Evolutionary conservation across 2,797 vertebrate species (phyloP).

Genomic region (Acrossocheilus fasciatus): DNA sequence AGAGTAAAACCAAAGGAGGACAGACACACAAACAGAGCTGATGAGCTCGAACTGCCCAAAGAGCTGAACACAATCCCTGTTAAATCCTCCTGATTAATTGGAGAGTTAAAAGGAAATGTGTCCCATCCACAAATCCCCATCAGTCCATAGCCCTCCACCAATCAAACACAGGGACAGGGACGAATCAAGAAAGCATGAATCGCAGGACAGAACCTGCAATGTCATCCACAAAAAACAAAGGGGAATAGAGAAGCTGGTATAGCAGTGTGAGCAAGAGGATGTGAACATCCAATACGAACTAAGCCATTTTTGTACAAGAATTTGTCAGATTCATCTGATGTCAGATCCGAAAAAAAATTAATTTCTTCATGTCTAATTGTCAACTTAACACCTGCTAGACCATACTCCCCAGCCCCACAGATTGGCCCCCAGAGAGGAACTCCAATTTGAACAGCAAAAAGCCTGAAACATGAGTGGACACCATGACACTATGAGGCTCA

Average conservation of each 20-base stretch:
- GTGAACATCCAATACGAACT: neutral
- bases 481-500: slow-evolving; percentile 71
- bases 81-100: slow-evolving; percentile 52
- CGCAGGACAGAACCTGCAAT: slow-evolving; percentile 69
- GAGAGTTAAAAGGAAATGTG: slow-evolving; percentile 58
- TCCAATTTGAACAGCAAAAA: slow-evolving; percentile 71
- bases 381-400: slow-evolving; percentile 66
- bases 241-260: slow-evolving; percentile 72
- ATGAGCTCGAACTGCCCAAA: neutral
- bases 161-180: slow-evolving; percentile 56
- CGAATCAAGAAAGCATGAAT: slow-evolving; percentile 60
- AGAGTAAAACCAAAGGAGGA: slow-evolving; percentile 54
- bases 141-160: slow-evolving; percentile 47
- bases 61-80: slow-evolving; percentile 53
- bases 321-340: neutral
- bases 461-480: slow-evolving; percentile 82
- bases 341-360: neutral
- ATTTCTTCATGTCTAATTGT: neutral
- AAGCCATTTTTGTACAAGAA: slow-evolving; percentile 27
- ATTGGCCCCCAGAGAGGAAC: slow-evolving; percentile 77
- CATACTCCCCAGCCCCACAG: slow-evolving; percentile 74
- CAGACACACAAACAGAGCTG: slow-evolving; percentile 21
- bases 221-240: slow-evolving; percentile 72
- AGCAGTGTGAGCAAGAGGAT: slow-evolving; percentile 31
- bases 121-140: slow-evolving; percentile 49